phyloP scores from a whole-genome alignment of 2,888 invertebrate species.

The Chymomyza caudatula region DNA sequence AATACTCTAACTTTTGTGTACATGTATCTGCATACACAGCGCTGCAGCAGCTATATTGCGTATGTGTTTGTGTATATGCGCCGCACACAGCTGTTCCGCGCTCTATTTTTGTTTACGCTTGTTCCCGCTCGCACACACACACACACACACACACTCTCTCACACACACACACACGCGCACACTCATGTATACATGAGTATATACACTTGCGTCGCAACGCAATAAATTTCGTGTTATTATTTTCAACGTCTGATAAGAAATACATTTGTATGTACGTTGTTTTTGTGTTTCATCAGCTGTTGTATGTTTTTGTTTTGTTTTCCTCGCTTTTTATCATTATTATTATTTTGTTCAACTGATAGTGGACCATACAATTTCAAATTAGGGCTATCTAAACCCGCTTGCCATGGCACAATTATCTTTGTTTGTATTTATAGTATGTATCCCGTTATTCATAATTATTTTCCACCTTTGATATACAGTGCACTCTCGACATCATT shows the following conservation, averaged over 20 bases:
- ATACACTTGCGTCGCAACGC: slow-evolving; percentile 45
- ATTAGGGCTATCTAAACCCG: neutral
- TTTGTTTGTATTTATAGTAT: slow-evolving; percentile 1
- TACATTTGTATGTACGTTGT: slow-evolving; percentile 26
- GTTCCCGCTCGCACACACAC: slow-evolving; percentile 9
- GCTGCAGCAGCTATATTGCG: slow-evolving; percentile 53
- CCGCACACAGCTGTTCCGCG: slow-evolving; percentile 47
- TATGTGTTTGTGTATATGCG: slow-evolving; percentile 30
- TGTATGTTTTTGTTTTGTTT: slow-evolving; percentile 21
- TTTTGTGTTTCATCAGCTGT: slow-evolving; percentile 52
- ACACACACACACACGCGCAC: slow-evolving; percentile 5
- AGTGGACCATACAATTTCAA: neutral
- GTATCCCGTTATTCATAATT: slow-evolving; percentile 13
- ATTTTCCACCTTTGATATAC: neutral
- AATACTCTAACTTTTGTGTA: neutral
- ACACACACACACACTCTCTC: slow-evolving; percentile 9
- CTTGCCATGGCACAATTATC: neutral
- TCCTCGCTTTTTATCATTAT: neutral
- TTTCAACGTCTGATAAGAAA: slow-evolving; percentile 55
- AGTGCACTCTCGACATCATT: too few species aligned
- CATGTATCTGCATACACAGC: slow-evolving; percentile 7
- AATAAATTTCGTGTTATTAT: slow-evolving; percentile 55
- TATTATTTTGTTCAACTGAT: neutral
- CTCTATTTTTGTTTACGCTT: slow-evolving; percentile 46
- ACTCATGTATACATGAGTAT: neutral